Evolutionary conservation across 2,888 invertebrate genomes (phyloP), one percentile per base, ranked within the genome.

Genomic region (Diloba caeruleocephala): DNA sequence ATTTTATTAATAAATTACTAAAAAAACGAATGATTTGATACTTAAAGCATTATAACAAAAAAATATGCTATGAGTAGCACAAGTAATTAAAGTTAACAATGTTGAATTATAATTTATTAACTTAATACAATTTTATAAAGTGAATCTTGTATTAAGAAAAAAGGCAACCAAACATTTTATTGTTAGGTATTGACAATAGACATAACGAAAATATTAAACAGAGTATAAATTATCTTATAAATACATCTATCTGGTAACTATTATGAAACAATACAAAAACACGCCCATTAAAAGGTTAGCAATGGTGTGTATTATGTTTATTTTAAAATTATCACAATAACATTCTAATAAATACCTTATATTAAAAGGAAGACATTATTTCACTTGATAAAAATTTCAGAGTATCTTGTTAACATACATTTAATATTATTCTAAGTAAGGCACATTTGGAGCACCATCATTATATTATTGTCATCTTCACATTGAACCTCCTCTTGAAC

Each of bases 241-340:
- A 26, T 50, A 59, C 12, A 64, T 52, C 43, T 54, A 56, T 69
- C 57, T 71, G 71, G 72, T 74, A 74, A 66, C 63, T 59, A 62
- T 25, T 50, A 58, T 52, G 15, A 60, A 60, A 53, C 28, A 57
- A 57, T 61, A 54, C 56, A 37, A 57, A 59, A 43, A 61, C 50
- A 61, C 36, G 54, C 26, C 17, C 46, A 56, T 59, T 53, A 46
- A 34, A 45, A 58, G 50, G 49, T 68, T 50, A 63, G 57, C 48
- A 59, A 50, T 48, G 23, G 31, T 44, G 38, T 51, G 23, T 52
- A 29, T 38, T 37, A 31, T 41, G 54, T 65, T 68, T 49, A 75
- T 71, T 71, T 64, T 72, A 61, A 71, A 73, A 74, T 81, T 80
- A 83, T 83, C 80, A 82, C 81, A 82, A 76, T 51, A 52, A 59